Evolutionary conservation across 2,113 vertebrate species (phyloP).

Genomic region (Psilopsiagon aymara): DNA sequence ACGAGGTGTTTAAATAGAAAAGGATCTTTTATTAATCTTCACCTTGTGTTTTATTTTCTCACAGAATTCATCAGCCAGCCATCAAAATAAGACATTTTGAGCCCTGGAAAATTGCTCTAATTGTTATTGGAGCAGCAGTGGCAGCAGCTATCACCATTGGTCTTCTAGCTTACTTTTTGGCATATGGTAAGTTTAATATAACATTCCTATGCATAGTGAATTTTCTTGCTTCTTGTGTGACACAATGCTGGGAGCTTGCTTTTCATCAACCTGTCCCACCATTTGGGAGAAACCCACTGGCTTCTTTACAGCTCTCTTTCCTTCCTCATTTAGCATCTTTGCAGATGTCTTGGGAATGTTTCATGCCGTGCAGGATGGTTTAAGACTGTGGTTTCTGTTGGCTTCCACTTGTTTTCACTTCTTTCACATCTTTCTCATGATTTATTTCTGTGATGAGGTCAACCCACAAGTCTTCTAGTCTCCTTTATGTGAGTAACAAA

Average conservation of each 20-base stretch:
- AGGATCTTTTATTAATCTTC: neutral
- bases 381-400: neutral
- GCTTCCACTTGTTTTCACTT: neutral
- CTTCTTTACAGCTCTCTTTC: neutral
- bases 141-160: slow-evolving; percentile 59
- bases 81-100: slow-evolving; percentile 59
- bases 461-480: neutral
- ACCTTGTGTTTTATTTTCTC: neutral
- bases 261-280: neutral
- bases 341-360: neutral
- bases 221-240: neutral
- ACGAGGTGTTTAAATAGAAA: neutral
- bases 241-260: neutral
- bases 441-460: neutral
- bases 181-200: slow-evolving; percentile 66
- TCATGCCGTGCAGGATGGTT: neutral
- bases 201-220: neutral
- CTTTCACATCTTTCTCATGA: neutral
- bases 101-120: slow-evolving; percentile 60
- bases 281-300: neutral
- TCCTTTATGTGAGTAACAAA: neutral
- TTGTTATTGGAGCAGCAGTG: slow-evolving; percentile 34
- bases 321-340: neutral
- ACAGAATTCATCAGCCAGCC: slow-evolving; percentile 32
- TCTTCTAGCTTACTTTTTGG: slow-evolving; percentile 72